These are phyloP conservation scores for Alouatta palliata DNA, from an alignment of 2,113 vertebrate species.

Conservation along the genomic window DNA sequence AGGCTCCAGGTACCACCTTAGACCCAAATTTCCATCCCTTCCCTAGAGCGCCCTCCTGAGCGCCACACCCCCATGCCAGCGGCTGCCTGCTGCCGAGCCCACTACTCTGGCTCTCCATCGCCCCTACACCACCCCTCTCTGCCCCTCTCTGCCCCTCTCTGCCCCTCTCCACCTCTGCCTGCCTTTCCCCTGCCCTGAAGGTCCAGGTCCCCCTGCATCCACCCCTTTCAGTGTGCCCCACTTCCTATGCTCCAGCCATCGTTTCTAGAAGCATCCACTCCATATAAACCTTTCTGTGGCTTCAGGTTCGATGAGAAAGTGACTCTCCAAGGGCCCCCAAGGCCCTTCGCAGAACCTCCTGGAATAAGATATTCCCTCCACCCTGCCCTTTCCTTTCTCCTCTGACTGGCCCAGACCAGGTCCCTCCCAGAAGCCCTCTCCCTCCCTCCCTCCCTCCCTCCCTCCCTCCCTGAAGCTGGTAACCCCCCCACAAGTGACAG, in stretches of 20 bases:
- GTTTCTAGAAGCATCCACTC: too few relatives aligned
- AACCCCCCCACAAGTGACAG: background rate
- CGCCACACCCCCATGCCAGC: fast-evolving
- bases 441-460: background rate
- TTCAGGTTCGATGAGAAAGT: background rate
- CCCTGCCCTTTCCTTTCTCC: background rate
- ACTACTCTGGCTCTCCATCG: background rate
- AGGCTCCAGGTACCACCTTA: background rate
- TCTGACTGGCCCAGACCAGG: background rate
- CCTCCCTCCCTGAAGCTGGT: background rate
- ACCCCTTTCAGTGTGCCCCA: background rate
- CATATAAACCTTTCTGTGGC: background rate
- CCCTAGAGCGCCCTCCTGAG: background rate
- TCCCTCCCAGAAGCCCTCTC: background rate
- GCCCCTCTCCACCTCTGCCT: background rate
- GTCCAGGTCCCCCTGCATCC: background rate
- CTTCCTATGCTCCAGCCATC: background rate
- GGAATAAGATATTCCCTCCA: fast-evolving
- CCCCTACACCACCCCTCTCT: background rate
- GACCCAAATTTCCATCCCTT: background rate
- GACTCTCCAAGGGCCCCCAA: background rate
- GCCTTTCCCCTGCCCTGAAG: background rate
- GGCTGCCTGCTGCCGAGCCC: background rate
- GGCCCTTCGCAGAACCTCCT: background rate
- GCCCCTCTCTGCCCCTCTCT: background rate